Percentiles rank a stretch among this genome's conserved stretches.
phyloP scores from a whole-genome alignment of 2,888 invertebrate genomes.

The Sarcophaga carnaria region DNA sequence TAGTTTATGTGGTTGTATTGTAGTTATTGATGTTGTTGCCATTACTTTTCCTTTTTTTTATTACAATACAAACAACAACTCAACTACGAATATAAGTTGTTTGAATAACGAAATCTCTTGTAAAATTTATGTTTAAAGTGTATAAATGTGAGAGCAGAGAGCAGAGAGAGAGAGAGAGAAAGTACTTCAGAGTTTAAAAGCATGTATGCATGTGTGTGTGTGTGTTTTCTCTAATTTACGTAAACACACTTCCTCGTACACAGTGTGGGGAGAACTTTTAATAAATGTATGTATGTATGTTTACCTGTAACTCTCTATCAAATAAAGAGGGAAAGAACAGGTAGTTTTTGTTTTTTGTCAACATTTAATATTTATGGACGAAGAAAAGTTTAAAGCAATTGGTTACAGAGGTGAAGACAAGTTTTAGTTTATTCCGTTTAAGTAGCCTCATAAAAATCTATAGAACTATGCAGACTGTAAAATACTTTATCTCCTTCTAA shows the following conservation, averaged over 20 bases:
- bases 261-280: too few relatives aligned
- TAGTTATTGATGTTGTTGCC: conserved; percentile 5
- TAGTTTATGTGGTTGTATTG: conserved; percentile 41
- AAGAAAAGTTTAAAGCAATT: neutral
- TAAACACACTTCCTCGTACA: too few relatives aligned
- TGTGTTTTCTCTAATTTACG: too few relatives aligned
- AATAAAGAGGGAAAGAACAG: neutral
- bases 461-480: too few relatives aligned
- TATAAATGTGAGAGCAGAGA: too few relatives aligned
- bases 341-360: neutral
- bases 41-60: conserved; percentile 5
- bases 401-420: too few relatives aligned
- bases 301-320: neutral
- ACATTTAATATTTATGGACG: conserved; percentile 24
- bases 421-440: too few relatives aligned
- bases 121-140: conserved; percentile 1
- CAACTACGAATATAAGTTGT: conserved; percentile 1
- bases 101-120: conserved; percentile 27
- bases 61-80: neutral
- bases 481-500: too few relatives aligned
- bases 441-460: too few relatives aligned
- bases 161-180: too few relatives aligned
- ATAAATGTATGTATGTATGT: neutral
- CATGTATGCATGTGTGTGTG: too few relatives aligned
- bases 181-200: too few relatives aligned